Evolutionary conservation across 2,797 vertebrate species (phyloP), one percentile per base, ranked within the genome.

Genomic region (Margarornis squamiger): DNA sequence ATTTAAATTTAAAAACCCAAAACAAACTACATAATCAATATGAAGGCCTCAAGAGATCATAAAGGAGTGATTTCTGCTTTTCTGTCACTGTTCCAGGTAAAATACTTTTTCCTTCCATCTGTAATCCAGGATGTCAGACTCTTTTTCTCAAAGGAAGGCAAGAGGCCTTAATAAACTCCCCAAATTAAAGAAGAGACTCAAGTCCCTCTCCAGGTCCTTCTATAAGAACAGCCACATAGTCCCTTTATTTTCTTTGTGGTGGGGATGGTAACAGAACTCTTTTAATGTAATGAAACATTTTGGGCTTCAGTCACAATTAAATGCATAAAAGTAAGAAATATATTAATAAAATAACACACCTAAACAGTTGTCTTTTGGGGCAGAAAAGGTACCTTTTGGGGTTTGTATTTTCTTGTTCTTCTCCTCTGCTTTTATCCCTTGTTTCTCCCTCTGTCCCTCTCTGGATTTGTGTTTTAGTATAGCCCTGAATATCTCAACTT

Each of bases 131-230:
- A 24, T 43, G 14, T n/a, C 30, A 13, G 14, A 23, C 7, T 36
- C 12, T 16, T 29, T 76, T 29, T 73, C 27, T 14, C 5, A 1
- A 82, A 57, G 0, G 0, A 72, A 57, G 12, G 34, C 13, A 20
- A 61, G 32, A 39, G n/a, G 39, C 4, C 9, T 87, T 81, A 66
- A 61, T 84, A 73, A 66, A 48, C 26, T 0, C 3, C 5, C 6
- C 2, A 2, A 36, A 23, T 36, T 6, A 39, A 8, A 26, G 26
- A 19, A 32, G 13, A 54, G 5, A 12, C 8, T 2, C 0, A 68
- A 72, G 24, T 27, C 22, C 38, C 32, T 61, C 17, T 27, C 39
- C 11, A 32, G 21, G 46, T 18, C 49, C 5, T 14, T 72, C 29
- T 13, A 4, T n/a, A 26, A 30, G 30, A 51, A 8, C 10, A 48